These are phyloP conservation scores for Troglohyphantes excavatus DNA, from an alignment of 2,888 invertebrate species.

Conservation along the genomic window DNA sequence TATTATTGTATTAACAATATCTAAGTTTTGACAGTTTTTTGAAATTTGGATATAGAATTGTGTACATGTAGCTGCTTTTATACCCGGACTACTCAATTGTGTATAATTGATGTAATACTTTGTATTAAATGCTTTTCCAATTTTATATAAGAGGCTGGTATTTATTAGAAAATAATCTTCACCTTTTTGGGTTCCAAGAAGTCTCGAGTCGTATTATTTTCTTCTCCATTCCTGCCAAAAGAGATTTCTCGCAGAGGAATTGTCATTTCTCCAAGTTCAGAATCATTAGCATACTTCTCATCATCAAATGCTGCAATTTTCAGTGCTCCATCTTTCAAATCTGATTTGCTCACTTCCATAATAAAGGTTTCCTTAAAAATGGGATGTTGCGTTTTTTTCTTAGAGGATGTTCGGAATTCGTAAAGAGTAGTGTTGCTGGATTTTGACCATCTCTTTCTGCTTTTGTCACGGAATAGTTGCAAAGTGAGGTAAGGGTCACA, in stretches of 20 bases:
- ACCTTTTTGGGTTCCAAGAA: conserved; percentile 83
- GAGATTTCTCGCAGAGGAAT: conserved; percentile 83
- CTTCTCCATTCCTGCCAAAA: conserved; percentile 62
- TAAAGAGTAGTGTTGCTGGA: conserved; percentile 65
- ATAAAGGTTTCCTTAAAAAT: conserved; percentile 83
- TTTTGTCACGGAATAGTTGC: conserved; percentile 79
- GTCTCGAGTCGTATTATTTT: conserved; percentile 61
- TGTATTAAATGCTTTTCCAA: no score
- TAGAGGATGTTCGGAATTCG: conserved; percentile 78
- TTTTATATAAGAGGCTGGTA: no score
- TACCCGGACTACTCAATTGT: no score
- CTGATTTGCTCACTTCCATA: conserved; percentile 82
- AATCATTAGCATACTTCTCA: conserved; percentile 84
- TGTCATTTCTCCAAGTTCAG: conserved; percentile 83
- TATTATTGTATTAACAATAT: no score
- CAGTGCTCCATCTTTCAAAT: conserved; percentile 83
- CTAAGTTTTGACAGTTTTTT: no score
- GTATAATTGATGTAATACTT: no score
- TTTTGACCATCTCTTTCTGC: conserved; percentile 75
- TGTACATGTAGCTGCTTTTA: no score
- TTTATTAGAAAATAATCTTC: conserved; percentile 78
- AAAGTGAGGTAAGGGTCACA: conserved; percentile 80
- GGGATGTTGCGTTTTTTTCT: conserved; percentile 82
- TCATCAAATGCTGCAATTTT: conserved; percentile 84
- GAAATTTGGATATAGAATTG: no score